These are phyloP conservation scores for Myotis brandtii DNA, from an alignment of 2,113 vertebrate genomes.

Conservation along the genomic window DNA sequence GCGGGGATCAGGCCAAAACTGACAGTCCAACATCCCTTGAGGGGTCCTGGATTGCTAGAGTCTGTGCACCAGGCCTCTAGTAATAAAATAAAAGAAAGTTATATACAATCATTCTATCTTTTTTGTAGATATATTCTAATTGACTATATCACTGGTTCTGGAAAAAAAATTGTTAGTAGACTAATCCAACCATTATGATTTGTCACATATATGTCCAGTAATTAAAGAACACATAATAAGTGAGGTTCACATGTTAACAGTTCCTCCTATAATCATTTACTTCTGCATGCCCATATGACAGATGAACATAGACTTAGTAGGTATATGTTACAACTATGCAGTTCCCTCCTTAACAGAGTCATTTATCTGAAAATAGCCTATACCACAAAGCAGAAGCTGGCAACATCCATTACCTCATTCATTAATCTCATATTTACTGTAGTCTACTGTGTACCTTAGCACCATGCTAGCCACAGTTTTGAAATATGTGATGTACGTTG, in stretches of 20 bases:
- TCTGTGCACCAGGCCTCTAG: no score
- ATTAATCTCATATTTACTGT: neutral
- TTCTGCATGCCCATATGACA: neutral
- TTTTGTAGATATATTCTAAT: neutral
- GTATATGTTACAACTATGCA: neutral
- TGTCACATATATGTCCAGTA: neutral
- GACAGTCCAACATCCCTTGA: no score
- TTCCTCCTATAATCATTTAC: neutral
- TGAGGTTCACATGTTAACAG: neutral
- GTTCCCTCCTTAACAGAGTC: neutral
- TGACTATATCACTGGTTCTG: neutral
- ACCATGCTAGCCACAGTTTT: neutral
- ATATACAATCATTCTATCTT: neutral
- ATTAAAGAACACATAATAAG: neutral
- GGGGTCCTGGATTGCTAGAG: no score
- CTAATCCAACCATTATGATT: neutral
- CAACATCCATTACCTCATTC: neutral
- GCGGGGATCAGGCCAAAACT: rapidly evolving
- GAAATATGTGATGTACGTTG: neutral
- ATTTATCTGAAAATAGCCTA: neutral
- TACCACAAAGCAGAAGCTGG: neutral
- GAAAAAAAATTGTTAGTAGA: neutral
- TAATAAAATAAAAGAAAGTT: neutral
- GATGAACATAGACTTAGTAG: neutral
- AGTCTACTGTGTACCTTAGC: neutral